These are phyloP conservation scores for Austrofundulus limnaeus DNA, from an alignment of 2,113 vertebrate genomes.

Conservation along the genomic window DNA sequence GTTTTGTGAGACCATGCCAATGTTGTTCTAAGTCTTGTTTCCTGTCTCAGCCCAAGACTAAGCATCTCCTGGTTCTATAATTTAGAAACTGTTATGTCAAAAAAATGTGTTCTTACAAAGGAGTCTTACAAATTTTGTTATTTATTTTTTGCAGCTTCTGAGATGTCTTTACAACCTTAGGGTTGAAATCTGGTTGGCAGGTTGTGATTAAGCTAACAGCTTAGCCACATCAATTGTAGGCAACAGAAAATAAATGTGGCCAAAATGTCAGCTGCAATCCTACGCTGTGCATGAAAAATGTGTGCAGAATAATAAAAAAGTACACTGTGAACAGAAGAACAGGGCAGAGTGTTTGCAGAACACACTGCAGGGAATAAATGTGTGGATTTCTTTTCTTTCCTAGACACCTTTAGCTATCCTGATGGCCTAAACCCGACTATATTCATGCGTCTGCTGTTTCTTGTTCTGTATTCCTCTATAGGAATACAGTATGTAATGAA, in stretches of 20 bases:
- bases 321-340: background rate
- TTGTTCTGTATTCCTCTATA: constrained; percentile 3
- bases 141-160: background rate
- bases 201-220: background rate
- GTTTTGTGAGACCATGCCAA: too few species aligned
- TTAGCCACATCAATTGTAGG: background rate
- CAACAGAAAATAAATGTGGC: constrained; percentile 3
- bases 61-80: background rate
- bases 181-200: background rate
- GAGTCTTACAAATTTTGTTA: background rate
- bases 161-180: background rate
- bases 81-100: background rate
- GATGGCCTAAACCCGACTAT: background rate
- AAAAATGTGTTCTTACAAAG: background rate
- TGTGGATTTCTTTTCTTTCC: background rate
- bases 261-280: background rate
- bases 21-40: too few species aligned
- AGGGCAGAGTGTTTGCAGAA: background rate
- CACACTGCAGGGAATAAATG: background rate
- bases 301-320: background rate
- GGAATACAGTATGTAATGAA: constrained; percentile 3
- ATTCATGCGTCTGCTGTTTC: background rate
- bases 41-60: too few species aligned
- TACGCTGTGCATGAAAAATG: constrained; percentile 2
- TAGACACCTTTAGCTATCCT: background rate